Conservation (phyloP, 2,113 vertebrate genomes). For the Varanus salvator region DNA sequence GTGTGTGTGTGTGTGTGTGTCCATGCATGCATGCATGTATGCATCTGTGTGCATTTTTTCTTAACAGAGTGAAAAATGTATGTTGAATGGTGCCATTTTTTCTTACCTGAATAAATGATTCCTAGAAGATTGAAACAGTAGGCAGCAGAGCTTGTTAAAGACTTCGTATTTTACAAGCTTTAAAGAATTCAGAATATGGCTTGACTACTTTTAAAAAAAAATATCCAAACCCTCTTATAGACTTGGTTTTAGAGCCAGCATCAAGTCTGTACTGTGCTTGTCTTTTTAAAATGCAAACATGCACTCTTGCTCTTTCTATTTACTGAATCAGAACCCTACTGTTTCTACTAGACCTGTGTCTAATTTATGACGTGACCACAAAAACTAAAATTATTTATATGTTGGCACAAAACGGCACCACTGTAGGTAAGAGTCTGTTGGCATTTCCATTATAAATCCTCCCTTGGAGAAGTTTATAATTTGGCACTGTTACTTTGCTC, state of each 20-base stretch:
- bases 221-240: slow-evolving; percentile 66
- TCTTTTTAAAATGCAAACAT: slow-evolving; percentile 75
- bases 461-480: slow-evolving; percentile 78
- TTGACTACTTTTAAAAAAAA: slow-evolving; percentile 58
- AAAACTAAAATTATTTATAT: slow-evolving; percentile 79
- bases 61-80: slow-evolving; percentile 58
- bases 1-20: slow-evolving; percentile 21
- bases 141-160: slow-evolving; percentile 73
- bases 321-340: slow-evolving; percentile 74
- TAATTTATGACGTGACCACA: slow-evolving; percentile 78
- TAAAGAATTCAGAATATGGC: slow-evolving; percentile 69
- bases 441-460: slow-evolving; percentile 79
- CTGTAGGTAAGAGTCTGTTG: slow-evolving; percentile 78
- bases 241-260: slow-evolving; percentile 56
- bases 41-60: slow-evolving; percentile 40
- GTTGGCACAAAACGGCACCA: slow-evolving; percentile 72
- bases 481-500: slow-evolving; percentile 78
- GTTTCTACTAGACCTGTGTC: slow-evolving; percentile 75
- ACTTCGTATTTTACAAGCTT: slow-evolving; percentile 68
- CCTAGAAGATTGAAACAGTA: slow-evolving; percentile 71
- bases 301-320: slow-evolving; percentile 69
- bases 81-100: slow-evolving; percentile 64
- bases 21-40: not conserved
- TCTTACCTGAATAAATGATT: slow-evolving; percentile 66
- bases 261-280: slow-evolving; percentile 70